Conservation (phyloP, 2,888 invertebrate species). For the Proisotoma minuta region DNA sequence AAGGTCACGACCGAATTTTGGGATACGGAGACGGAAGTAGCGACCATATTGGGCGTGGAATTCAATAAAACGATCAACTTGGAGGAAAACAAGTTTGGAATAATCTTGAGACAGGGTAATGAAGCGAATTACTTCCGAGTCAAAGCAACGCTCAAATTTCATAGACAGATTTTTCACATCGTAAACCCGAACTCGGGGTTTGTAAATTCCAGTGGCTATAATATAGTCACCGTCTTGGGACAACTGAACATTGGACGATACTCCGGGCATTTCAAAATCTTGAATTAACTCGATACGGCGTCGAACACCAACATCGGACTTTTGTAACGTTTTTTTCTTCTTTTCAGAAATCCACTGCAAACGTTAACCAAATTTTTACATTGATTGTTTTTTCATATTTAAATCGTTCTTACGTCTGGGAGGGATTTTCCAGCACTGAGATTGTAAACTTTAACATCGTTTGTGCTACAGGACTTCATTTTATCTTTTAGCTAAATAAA, state of each 20-base stretch:
- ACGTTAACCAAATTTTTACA: constrained; percentile 10
- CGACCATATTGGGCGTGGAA: constrained; percentile 92
- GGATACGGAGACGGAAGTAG: constrained; percentile 84
- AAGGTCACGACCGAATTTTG: constrained; percentile 91
- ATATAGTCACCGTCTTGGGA: constrained; percentile 90
- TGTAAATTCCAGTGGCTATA: constrained; percentile 89
- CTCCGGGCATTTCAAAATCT: constrained; percentile 98
- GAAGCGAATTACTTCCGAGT: constrained; percentile 92
- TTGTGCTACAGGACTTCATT: constrained; percentile 90
- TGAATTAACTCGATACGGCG: constrained; percentile 92
- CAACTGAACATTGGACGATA: constrained; percentile 76
- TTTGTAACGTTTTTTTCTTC: constrained; percentile 72
- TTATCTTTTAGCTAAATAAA: too few relatives aligned
- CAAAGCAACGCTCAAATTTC: constrained; percentile 97
- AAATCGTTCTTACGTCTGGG: constrained; percentile 73
- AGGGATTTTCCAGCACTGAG: constrained; percentile 92
- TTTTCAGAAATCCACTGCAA: constrained; percentile 80
- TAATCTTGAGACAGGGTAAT: constrained; percentile 92
- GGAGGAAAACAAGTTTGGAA: constrained; percentile 84
- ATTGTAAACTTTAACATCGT: constrained; percentile 97
- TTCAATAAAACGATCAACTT: constrained; percentile 87
- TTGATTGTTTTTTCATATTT: not conserved
- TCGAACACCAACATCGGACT: constrained; percentile 84
- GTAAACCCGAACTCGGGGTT: constrained; percentile 91
- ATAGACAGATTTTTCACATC: constrained; percentile 92